Conservation (phyloP, 2,888 invertebrate genomes). For the Watsonalla cultraria region DNA sequence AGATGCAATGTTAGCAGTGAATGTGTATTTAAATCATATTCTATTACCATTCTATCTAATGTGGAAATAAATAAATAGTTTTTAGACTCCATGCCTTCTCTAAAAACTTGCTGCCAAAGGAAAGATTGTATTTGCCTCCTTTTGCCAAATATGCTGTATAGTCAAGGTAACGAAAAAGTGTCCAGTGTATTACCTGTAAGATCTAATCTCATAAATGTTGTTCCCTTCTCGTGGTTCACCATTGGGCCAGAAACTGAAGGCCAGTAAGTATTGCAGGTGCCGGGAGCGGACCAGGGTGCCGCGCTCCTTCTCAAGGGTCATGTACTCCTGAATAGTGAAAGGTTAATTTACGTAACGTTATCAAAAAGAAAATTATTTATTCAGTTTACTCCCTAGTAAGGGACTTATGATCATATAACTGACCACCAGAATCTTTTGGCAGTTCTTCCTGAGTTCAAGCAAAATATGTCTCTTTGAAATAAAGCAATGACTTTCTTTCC, state of each 20-base stretch:
- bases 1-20: too few relatives aligned
- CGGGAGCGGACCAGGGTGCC: conserved; percentile 89
- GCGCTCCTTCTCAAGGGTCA: conserved; percentile 85
- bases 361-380: too few relatives aligned
- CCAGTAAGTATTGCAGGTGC: conserved; percentile 94
- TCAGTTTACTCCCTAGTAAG: not conserved
- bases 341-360: not conserved
- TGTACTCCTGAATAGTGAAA: conserved; percentile 80
- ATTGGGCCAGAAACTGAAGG: conserved; percentile 98
- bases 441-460: too few relatives aligned
- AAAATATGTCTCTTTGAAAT: too few relatives aligned
- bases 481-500: too few relatives aligned
- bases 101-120: too few relatives aligned
- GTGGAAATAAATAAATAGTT: too few relatives aligned
- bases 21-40: too few relatives aligned
- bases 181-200: conserved; percentile 59
- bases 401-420: not conserved
- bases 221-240: conserved; percentile 83
- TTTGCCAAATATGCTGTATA: not conserved
- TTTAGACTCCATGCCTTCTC: too few relatives aligned
- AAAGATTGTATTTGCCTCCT: too few relatives aligned
- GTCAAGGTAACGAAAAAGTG: not conserved
- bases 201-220: conserved; percentile 96
- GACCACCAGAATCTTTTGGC: too few relatives aligned
- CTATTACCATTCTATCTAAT: too few relatives aligned